Evolutionary conservation across 1,140 invertebrate species (phyloP).

Genomic region (Babylonia areolata): DNA sequence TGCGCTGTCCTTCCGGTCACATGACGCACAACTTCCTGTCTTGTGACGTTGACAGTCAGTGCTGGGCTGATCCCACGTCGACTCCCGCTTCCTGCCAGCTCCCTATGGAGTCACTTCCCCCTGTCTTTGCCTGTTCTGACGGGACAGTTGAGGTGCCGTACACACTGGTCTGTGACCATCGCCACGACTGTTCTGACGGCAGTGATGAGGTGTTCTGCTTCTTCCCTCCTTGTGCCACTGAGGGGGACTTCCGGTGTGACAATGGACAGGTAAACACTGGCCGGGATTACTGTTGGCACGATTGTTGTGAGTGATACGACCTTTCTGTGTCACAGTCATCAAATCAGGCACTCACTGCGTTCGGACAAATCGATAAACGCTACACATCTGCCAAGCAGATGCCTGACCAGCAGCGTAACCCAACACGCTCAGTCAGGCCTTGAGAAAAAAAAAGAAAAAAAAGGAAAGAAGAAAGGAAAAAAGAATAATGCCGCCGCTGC

Average conservation of each 20-base stretch:
- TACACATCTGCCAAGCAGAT: no score
- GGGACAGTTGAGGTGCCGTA: slow-evolving; percentile 14
- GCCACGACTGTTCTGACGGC: slow-evolving; percentile 11
- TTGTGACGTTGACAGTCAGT: neutral
- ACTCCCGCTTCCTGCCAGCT: neutral
- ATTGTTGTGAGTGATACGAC: no score
- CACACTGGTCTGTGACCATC: slow-evolving; percentile 26
- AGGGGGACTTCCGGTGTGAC: neutral
- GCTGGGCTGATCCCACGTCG: neutral
- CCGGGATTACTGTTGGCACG: no score
- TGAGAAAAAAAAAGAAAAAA: no score
- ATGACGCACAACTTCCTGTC: slow-evolving; percentile 20
- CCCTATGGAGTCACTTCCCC: slow-evolving; percentile 18
- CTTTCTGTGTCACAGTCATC: no score
- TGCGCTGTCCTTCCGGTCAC: slow-evolving; percentile 2
- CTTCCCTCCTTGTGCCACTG: neutral
- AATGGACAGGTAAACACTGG: neutral
- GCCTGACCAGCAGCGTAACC: no score
- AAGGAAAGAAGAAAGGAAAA: no score
- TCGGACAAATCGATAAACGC: no score
- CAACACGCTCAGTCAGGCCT: no score
- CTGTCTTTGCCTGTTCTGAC: neutral
- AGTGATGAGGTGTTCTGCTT: slow-evolving; percentile 16
- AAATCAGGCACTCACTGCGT: no score
- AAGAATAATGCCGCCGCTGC: no score